Percentiles rank a stretch among this genome's conserved stretches.
phyloP scores from a whole-genome alignment of 2,113 vertebrate genomes.

The Cavia aperea region DNA sequence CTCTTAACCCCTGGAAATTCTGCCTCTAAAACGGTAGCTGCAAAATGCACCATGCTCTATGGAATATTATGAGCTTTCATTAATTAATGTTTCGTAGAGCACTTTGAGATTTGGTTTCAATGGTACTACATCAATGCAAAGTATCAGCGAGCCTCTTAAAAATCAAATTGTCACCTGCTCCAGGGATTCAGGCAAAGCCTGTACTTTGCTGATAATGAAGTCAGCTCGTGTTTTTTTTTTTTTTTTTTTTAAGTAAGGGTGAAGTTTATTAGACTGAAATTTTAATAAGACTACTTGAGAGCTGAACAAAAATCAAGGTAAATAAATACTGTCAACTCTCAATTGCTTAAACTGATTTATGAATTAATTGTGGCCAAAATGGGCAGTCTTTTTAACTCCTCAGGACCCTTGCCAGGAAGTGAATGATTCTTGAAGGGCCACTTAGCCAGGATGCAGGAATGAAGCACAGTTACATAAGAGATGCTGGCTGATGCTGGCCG shows the following conservation, averaged over 20 bases:
- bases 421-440: background rate
- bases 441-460: background rate
- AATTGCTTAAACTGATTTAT: background rate
- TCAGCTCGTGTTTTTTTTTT: background rate
- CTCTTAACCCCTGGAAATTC: conserved; percentile 44
- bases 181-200: conserved; percentile 39
- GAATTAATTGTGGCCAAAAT: background rate
- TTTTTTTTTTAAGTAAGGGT: background rate
- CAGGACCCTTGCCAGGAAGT: too few species aligned
- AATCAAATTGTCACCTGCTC: conserved; percentile 57
- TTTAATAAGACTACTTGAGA: conserved; percentile 46
- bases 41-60: background rate
- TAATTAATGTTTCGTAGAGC: conserved; percentile 53
- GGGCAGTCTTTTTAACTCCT: background rate
- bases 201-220: conserved; percentile 58
- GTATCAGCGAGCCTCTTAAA: conserved; percentile 46
- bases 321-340: background rate
- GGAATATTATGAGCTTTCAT: conserved; percentile 25
- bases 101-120: conserved; percentile 49
- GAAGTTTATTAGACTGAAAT: conserved; percentile 25
- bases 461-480: fast-evolving
- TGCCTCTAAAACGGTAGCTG: background rate
- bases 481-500: fast-evolving
- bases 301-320: background rate
- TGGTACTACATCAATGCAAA: conserved; percentile 52